A percentile compares a stretch with the other conserved stretches of the same genome.
Conservation (phyloP, 2,797 vertebrate genomes). For the Sebastes alutus region DNA sequence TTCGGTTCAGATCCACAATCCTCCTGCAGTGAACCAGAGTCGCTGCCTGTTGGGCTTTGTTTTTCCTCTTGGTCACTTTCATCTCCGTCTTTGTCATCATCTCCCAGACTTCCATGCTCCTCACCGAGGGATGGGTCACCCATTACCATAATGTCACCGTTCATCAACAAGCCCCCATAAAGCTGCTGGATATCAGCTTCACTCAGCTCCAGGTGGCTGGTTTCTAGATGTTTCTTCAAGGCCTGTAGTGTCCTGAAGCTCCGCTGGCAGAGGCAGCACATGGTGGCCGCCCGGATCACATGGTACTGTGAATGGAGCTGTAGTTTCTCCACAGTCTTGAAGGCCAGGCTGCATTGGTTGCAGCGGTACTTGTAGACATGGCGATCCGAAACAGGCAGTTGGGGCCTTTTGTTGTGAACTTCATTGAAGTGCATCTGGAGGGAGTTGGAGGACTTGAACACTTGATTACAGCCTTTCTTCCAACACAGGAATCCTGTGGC, state of each 20-base stretch:
- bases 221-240: conserved; percentile 98
- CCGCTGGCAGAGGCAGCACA: conserved; percentile 99
- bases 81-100: conserved; percentile 96
- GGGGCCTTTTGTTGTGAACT: conserved; percentile 95
- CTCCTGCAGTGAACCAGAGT: conserved; percentile 94
- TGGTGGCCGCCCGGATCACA: conserved; percentile 96
- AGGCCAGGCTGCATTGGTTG: conserved; percentile 98
- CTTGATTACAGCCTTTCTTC: conserved; percentile 99
- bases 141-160: conserved; percentile 94
- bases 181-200: conserved; percentile 98
- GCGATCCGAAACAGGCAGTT: conserved; percentile 96
- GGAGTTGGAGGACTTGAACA: conserved; percentile 95
- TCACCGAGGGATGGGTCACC: conserved; percentile 92
- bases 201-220: conserved; percentile 96
- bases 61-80: conserved; percentile 98
- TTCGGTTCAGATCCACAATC: conserved; percentile 98
- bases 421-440: conserved; percentile 98
- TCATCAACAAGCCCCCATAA: conserved; percentile 95
- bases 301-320: conserved; percentile 99
- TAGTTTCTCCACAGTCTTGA: conserved; percentile 98
- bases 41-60: conserved; percentile 96
- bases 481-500: conserved; percentile 94
- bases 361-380: conserved; percentile 99
- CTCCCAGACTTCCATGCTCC: conserved; percentile 92
- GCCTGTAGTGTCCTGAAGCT: conserved; percentile 98